Percentiles rank a stretch among this genome's conserved stretches.
These are phyloP conservation scores for Philypnodon macrostomus DNA, from an alignment of 2,797 vertebrate species.

Conservation along the genomic window DNA sequence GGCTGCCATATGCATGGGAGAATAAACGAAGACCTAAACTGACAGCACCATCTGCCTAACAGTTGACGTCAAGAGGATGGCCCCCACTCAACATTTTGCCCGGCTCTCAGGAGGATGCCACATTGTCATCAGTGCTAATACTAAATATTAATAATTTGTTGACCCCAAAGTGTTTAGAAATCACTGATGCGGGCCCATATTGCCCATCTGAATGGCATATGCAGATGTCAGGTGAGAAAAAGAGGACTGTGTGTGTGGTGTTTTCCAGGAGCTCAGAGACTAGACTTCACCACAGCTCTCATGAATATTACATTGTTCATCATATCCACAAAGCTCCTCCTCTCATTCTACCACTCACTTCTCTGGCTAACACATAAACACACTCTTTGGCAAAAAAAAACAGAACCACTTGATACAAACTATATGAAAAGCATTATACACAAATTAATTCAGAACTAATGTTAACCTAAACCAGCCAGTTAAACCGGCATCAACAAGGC, in stretches of 20 bases:
- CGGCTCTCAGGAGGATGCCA: conserved; percentile 75
- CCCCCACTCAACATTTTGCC: conserved; percentile 72
- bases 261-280: conserved; percentile 62
- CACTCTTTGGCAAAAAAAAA: conserved; percentile 1
- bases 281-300: conserved; percentile 67
- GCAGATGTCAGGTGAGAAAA: conserved; percentile 80
- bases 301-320: conserved; percentile 78
- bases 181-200: conserved; percentile 77
- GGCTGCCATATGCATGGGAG: conserved; percentile 83
- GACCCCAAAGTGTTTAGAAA: conserved; percentile 84
- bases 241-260: conserved; percentile 53
- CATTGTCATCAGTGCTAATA: conserved; percentile 79
- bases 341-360: conserved; percentile 13
- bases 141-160: conserved; percentile 81
- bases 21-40: conserved; percentile 84
- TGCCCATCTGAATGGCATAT: conserved; percentile 80
- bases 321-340: conserved; percentile 50
- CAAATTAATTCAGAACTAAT: too few species aligned
- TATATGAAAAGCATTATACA: too few species aligned
- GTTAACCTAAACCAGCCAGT: too few species aligned
- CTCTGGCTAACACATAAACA: conserved; percentile 14
- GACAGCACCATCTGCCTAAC: conserved; percentile 88
- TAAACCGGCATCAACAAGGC: too few species aligned
- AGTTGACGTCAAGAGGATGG: conserved; percentile 77
- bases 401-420: too few species aligned